These are phyloP conservation scores for Sciurus carolinensis DNA, from an alignment of 2,797 vertebrate species.

Conservation along the genomic window DNA sequence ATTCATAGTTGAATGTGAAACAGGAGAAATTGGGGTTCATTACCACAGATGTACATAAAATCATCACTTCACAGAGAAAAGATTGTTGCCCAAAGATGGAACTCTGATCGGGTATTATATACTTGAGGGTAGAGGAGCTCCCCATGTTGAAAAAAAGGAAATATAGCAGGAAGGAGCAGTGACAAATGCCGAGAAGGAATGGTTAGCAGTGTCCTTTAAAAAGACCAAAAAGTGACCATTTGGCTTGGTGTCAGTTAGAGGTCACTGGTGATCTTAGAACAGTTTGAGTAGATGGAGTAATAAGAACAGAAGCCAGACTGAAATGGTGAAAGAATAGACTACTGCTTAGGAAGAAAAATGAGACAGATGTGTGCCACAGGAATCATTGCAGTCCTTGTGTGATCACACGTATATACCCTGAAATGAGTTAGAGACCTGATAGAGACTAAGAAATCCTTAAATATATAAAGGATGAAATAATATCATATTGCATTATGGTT, in stretches of 20 bases:
- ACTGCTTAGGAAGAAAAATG: no score
- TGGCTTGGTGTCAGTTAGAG: not conserved
- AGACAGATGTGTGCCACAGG: not conserved
- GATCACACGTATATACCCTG: not conserved
- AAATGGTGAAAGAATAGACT: not conserved
- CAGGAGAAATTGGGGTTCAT: not conserved
- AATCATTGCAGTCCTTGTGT: not conserved
- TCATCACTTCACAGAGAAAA: not conserved
- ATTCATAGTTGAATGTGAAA: not conserved
- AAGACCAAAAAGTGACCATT: not conserved
- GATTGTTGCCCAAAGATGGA: not conserved
- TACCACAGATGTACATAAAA: not conserved
- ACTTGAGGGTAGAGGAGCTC: not conserved
- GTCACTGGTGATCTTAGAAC: not conserved
- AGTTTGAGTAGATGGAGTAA: not conserved
- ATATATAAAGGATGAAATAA: not conserved
- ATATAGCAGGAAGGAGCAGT: not conserved
- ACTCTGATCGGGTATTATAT: not conserved
- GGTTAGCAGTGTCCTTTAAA: not conserved
- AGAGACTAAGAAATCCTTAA: not conserved
- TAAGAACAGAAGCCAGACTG: not conserved
- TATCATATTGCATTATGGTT: constrained; percentile 37
- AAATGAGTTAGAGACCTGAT: not conserved
- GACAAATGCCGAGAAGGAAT: not conserved
- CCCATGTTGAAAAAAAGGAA: not conserved